Conservation (phyloP, 2,888 invertebrate genomes). For the Reticulitermes lucifugus region DNA sequence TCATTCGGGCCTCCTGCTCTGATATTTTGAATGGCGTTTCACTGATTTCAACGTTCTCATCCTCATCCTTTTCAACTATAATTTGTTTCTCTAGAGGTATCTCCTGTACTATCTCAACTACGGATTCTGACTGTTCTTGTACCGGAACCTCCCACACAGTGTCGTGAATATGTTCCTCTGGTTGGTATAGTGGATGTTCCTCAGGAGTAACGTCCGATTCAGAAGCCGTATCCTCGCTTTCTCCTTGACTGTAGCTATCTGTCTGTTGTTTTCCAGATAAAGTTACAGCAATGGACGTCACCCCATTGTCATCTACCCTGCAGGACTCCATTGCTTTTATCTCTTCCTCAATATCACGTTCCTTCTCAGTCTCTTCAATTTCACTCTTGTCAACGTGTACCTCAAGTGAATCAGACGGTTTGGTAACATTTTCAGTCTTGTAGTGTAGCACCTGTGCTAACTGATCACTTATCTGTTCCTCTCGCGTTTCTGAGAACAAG, state of each 20-base stretch:
- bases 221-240: conserved; percentile 55
- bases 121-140: conserved; percentile 61
- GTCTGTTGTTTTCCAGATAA: conserved; percentile 62
- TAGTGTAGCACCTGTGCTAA: conserved; percentile 56
- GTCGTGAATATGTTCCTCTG: conserved; percentile 66
- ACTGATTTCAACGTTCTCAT: conserved; percentile 60
- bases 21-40: conserved; percentile 59
- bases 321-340: conserved; percentile 60
- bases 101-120: conserved; percentile 60
- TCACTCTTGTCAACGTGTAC: conserved; percentile 68
- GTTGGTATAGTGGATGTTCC: conserved; percentile 54
- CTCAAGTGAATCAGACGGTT: conserved; percentile 65
- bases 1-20: conserved; percentile 65
- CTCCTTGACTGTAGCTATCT: conserved; percentile 50
- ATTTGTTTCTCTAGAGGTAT: conserved; percentile 58
- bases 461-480: conserved; percentile 42
- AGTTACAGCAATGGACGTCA: conserved; percentile 64
- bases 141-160: conserved; percentile 67
- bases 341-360: conserved; percentile 63
- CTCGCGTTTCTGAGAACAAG: not conserved
- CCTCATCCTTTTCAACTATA: conserved; percentile 61
- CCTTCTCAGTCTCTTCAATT: conserved; percentile 65
- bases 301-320: conserved; percentile 58
- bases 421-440: conserved; percentile 60
- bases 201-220: conserved; percentile 54